Percentiles rank a stretch among this genome's conserved stretches.
Conservation (phyloP, 2,113 vertebrate genomes). For the Patagioenas fasciata region DNA sequence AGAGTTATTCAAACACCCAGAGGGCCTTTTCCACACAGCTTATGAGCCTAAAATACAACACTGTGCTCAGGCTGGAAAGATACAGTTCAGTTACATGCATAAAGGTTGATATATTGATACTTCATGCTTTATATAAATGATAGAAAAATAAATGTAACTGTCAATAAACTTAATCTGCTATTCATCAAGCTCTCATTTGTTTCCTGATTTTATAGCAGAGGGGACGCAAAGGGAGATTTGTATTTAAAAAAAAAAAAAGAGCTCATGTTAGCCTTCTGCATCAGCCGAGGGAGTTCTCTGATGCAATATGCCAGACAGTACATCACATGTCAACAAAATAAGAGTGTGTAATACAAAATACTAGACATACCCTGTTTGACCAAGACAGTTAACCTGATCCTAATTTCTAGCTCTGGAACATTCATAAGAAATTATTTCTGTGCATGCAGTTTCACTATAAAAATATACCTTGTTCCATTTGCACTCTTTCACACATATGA, state of each 20-base stretch:
- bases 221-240: not conserved
- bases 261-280: not conserved
- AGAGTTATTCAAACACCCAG: constrained; percentile 15
- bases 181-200: constrained; percentile 34
- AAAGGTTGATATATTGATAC: constrained; percentile 37
- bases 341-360: not conserved
- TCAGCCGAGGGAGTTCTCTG: not conserved
- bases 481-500: not conserved
- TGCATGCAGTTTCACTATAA: not conserved
- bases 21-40: constrained; percentile 15
- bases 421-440: not conserved
- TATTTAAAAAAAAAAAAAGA: constrained; percentile 8
- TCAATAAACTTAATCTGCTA: constrained; percentile 35
- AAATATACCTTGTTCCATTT: not conserved
- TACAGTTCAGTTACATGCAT: constrained; percentile 9
- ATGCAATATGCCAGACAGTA: not conserved
- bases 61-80: constrained; percentile 1
- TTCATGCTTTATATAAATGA: constrained; percentile 29
- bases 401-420: not conserved
- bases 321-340: not conserved
- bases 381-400: constrained; percentile 27
- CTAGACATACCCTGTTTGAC: constrained; percentile 9
- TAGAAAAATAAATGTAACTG: constrained; percentile 53
- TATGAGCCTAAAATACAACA: not conserved
- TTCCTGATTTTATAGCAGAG: constrained; percentile 15